Evolutionary conservation across 1,140 invertebrate genomes (phyloP), one percentile per base, ranked within the genome.

Genomic region (Macrobrachium nipponense): DNA sequence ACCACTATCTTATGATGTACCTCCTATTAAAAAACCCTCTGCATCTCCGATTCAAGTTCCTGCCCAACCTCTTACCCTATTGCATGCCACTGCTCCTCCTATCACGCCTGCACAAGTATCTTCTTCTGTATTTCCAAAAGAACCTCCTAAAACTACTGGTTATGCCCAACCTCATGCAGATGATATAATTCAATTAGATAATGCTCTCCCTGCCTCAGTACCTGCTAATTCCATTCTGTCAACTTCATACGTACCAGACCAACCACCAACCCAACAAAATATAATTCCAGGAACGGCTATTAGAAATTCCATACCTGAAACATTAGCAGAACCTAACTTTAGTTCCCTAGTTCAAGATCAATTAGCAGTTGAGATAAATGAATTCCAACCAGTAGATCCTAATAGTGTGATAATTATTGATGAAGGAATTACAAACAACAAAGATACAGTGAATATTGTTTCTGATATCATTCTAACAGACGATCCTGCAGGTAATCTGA

Each of bases 151-250:
- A 27, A 20, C 44, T n/a, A 43, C 70, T 23, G 80, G 80, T 11
- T 82, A 82, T 61, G 44, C 80, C n/a, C 66, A 68, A 15, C 80
- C 78, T 23, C 80, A 75, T 68, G 20, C 80, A 23, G 59, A 75
- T 43, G 80, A 82, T 36, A 75, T 82, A 23, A 60, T 82, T 23
- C 59, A 70, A 20, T 43, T 17, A 23, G 68, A 23, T 15, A 43
- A 23, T 70, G 68, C 68, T 70, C 51, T 11, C 44, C 51, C 18
- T 4, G 36, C 36, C 6, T 7, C 44, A 36, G 6, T 20, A 0
- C 10, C 73, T n/a, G 73, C 6, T 2, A 18, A 58, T 20, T 8
- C 17, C 10, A 10, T 23, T 12, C 58, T 18, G 3, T 15, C 27
- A n/a, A 20, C 58, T 15, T 23, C 15, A 15, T 62, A 36, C 4